Evolutionary conservation across 1,140 invertebrate species (phyloP), one percentile per base, ranked within the genome.

Genomic region (Drosophila willistoni): DNA sequence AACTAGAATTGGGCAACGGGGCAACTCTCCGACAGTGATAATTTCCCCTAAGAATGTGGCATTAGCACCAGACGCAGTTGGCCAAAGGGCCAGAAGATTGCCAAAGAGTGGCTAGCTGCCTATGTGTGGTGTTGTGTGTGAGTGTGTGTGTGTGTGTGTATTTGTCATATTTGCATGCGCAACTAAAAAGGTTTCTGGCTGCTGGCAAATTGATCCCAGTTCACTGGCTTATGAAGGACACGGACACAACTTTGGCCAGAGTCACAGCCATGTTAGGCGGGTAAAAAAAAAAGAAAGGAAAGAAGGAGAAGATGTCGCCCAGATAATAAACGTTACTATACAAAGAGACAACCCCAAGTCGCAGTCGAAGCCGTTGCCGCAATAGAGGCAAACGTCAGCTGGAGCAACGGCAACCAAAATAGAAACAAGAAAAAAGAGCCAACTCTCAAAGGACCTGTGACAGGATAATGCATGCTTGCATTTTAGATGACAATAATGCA

Each of bases 391-490:
- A 36, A 41, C 39, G 9, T 62, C 13, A 64, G 36, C 36, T 10
- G 70, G 77, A 68, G 65, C 77, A 41, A 70, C 3, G 60, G 61
- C 71, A 70, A 73, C 83, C 79, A 69, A 89, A 51, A 51, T 7
- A 51, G 17, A 51, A 51, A 51, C 44, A 51, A 51, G 17, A 51
- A 51, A 51, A 29, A 81, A 84, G 84, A 81, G 79, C 74, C 67
- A 89, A 79, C 66, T 91, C 90, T 82, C 90, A 89, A 82, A 91
- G 90, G 90, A 91, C 79, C 81, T 91, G 83, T 91, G 90, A 90
- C 90, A 91, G 84, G 86, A 87, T 91, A 91, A 91, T 91, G 90
- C 86, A 91, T 89, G 77, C 83, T 81, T 91, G 90, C 90, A 91
- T 91, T 91, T 89, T 84, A 91, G 81, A 91, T 91, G 83, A 91